A percentile compares a stretch with the other conserved stretches of the same genome.
phyloP scores from a whole-genome alignment of 2,113 vertebrate genomes.

The Motacilla tschutschensis region DNA sequence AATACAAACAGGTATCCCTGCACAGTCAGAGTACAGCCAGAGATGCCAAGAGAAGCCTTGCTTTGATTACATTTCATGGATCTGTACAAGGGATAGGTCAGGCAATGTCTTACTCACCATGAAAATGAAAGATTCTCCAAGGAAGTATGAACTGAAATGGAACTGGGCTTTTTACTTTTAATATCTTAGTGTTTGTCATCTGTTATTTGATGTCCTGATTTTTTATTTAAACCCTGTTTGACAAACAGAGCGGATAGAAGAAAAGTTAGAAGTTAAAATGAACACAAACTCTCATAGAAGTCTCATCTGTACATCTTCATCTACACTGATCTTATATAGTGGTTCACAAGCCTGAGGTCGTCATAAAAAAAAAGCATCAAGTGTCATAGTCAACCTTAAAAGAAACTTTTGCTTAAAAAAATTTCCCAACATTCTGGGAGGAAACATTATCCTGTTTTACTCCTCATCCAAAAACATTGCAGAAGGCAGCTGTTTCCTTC shows the following conservation, averaged over 20 bases:
- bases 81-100: background rate
- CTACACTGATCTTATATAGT: background rate
- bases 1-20: background rate
- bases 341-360: background rate
- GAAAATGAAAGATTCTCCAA: conserved; percentile 18
- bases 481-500: background rate
- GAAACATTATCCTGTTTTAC: background rate
- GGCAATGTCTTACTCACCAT: background rate
- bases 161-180: background rate
- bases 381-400: background rate
- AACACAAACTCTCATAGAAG: background rate
- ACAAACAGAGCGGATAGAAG: background rate
- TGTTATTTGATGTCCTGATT: conserved; percentile 45
- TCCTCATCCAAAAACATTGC: background rate
- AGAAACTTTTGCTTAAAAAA: background rate
- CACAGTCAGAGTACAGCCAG: background rate
- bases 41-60: background rate
- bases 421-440: background rate
- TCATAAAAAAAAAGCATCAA: background rate
- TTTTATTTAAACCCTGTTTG: conserved; percentile 42
- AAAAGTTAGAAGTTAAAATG: conserved; percentile 21
- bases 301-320: background rate
- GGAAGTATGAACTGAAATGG: background rate
- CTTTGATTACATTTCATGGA: background rate
- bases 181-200: conserved; percentile 24